Evolutionary conservation across 2,113 vertebrate genomes (phyloP).

Genomic region (Bungarus multicinctus): DNA sequence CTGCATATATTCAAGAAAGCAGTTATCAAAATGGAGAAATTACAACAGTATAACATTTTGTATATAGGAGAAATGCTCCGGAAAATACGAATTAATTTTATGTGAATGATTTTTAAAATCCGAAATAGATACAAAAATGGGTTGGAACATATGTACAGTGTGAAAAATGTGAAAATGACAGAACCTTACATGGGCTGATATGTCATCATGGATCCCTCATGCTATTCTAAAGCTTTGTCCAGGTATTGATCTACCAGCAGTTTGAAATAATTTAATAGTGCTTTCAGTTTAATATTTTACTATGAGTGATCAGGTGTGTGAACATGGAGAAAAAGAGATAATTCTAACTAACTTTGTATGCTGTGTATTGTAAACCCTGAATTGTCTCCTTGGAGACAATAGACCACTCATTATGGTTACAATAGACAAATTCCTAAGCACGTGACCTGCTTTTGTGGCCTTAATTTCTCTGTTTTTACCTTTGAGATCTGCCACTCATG

Average conservation of each 20-base stretch:
- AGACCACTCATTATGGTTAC: constrained; percentile 63
- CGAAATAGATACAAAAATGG: background rate
- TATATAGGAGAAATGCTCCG: background rate
- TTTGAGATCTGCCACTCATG: constrained; percentile 69
- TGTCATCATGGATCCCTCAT: background rate
- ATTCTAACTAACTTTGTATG: constrained; percentile 50
- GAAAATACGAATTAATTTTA: background rate
- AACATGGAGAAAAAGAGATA: constrained; percentile 27
- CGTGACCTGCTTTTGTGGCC: constrained; percentile 65
- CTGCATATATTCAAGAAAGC: background rate
- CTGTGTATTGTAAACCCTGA: constrained; percentile 52
- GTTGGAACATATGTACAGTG: background rate
- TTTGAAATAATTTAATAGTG: constrained; percentile 53
- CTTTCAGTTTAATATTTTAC: constrained; percentile 45
- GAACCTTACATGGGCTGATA: background rate
- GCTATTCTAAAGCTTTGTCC: background rate
- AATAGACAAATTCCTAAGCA: constrained; percentile 68
- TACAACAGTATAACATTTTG: background rate
- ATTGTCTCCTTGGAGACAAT: constrained; percentile 63
- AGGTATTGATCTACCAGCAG: background rate
- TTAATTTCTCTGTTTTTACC: constrained; percentile 63
- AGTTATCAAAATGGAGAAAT: background rate
- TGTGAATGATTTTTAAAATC: background rate
- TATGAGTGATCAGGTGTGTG: constrained; percentile 21
- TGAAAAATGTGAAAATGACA: background rate